phyloP scores from a whole-genome alignment of 2,797 vertebrate genomes.

The Mionectes olivaceus region DNA sequence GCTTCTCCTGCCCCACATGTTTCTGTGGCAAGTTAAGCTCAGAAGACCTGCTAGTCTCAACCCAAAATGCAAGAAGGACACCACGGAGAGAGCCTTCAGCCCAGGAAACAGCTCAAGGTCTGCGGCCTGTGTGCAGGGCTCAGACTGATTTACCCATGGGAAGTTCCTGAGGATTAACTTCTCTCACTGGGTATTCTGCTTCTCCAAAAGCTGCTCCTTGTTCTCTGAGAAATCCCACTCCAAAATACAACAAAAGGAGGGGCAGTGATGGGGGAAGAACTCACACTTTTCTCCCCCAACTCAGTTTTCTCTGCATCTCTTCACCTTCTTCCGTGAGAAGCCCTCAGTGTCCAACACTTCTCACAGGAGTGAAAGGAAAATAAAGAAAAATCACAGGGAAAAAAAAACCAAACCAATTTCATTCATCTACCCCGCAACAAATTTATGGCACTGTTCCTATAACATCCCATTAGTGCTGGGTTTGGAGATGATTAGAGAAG shows the following conservation, averaged over 20 bases:
- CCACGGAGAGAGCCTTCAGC: neutral
- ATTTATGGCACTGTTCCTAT: neutral
- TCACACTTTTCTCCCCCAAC: neutral
- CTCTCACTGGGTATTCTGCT: neutral
- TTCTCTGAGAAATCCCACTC: neutral
- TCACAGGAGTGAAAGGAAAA: neutral
- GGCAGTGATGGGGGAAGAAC: neutral
- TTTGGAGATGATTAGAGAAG: slow-evolving; percentile 7
- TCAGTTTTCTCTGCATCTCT: neutral
- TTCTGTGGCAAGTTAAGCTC: neutral
- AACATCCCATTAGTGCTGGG: neutral
- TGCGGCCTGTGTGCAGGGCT: neutral
- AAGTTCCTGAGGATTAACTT: neutral
- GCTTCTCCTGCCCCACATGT: neutral
- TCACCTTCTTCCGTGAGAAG: neutral
- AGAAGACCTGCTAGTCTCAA: neutral
- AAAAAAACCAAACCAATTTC: neutral
- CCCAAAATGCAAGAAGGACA: neutral
- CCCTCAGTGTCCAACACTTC: neutral
- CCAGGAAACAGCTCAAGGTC: neutral
- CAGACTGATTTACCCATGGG: neutral
- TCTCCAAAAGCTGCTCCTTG: neutral
- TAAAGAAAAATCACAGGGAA: too few species aligned
- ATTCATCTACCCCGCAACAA: neutral
- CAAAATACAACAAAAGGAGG: neutral